Conservation (phyloP, 1,140 invertebrate species). For the Orussus abietinus region DNA sequence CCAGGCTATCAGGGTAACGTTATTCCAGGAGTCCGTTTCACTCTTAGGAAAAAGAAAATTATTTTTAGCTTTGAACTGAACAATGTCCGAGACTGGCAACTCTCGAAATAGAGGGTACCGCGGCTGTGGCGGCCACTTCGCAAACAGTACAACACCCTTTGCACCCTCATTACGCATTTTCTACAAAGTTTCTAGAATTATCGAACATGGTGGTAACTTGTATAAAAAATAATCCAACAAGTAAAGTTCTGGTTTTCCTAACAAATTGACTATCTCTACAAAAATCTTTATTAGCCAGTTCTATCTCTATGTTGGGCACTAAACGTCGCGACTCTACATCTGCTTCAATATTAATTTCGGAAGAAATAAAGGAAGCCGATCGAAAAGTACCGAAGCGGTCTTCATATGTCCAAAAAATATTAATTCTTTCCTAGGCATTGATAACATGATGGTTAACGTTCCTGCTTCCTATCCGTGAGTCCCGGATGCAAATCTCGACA, state of each 20-base stretch:
- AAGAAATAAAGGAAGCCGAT: conserved; percentile 27
- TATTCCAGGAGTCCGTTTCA: conserved; percentile 17
- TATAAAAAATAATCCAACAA: conserved; percentile 18
- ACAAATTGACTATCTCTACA: conserved; percentile 17
- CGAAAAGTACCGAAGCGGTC: too few species aligned
- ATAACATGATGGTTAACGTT: too few species aligned
- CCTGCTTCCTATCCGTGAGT: too few species aligned
- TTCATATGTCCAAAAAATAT: too few species aligned
- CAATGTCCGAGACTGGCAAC: conserved; percentile 1
- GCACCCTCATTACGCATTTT: conserved; percentile 20
- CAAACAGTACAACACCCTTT: conserved; percentile 11
- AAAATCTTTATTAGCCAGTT: conserved; percentile 10
- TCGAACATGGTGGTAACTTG: conserved; percentile 24
- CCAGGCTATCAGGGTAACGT: conserved; percentile 27
- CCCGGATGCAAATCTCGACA: too few species aligned
- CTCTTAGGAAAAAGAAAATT: conserved; percentile 21
- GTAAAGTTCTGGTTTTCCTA: conserved; percentile 12
- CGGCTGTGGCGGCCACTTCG: conserved; percentile 11
- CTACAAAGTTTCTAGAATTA: conserved; percentile 20
- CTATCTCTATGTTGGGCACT: conserved; percentile 12
- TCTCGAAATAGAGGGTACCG: conserved; percentile 15
- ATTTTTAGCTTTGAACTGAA: conserved; percentile 1
- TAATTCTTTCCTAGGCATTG: too few species aligned
- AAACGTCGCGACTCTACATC: conserved; percentile 22
- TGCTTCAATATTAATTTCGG: conserved; percentile 21